phyloP scores from a whole-genome alignment of 2,888 invertebrate genomes.

The Leucoptera coffeella region DNA sequence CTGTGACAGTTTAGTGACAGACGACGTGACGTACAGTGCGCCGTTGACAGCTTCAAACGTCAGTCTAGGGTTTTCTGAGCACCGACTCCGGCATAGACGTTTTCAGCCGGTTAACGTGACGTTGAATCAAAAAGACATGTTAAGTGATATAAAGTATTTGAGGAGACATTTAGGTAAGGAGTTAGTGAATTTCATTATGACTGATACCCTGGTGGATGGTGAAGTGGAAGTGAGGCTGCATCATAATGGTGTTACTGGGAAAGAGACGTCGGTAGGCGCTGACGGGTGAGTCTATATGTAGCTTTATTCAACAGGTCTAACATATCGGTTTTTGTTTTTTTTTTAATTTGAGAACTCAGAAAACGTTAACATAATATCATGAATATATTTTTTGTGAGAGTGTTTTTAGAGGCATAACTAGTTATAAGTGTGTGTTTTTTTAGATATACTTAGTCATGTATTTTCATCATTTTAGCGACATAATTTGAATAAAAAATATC shows the following conservation, averaged over 20 bases:
- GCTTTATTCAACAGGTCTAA: too few species aligned
- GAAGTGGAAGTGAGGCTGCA: conserved; percentile 62
- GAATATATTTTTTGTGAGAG: too few species aligned
- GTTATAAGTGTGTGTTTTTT: too few species aligned
- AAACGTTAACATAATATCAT: too few species aligned
- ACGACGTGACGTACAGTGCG: conserved; percentile 10
- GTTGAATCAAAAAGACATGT: conserved; percentile 13
- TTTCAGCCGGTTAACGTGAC: conserved; percentile 13
- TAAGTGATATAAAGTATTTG: conserved; percentile 34
- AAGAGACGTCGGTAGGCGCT: conserved; percentile 56
- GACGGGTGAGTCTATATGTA: conserved; percentile 36
- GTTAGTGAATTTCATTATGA: conserved; percentile 57
- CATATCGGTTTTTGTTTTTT: too few species aligned
- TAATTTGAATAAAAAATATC: too few species aligned
- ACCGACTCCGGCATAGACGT: conserved; percentile 8
- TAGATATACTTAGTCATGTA: too few species aligned
- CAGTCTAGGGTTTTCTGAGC: conserved; percentile 8
- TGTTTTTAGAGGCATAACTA: too few species aligned
- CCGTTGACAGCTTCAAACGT: conserved; percentile 9
- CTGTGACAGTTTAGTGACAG: conserved; percentile 23
- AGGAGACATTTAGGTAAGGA: conserved; percentile 31
- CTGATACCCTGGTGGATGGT: conserved; percentile 62
- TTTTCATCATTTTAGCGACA: too few species aligned
- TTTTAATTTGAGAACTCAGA: background rate
- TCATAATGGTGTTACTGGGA: conserved; percentile 58